Percentiles rank a stretch among this genome's conserved stretches.
phyloP scores from a whole-genome alignment of 2,888 invertebrate species.

The Helicoverpa assulta region DNA sequence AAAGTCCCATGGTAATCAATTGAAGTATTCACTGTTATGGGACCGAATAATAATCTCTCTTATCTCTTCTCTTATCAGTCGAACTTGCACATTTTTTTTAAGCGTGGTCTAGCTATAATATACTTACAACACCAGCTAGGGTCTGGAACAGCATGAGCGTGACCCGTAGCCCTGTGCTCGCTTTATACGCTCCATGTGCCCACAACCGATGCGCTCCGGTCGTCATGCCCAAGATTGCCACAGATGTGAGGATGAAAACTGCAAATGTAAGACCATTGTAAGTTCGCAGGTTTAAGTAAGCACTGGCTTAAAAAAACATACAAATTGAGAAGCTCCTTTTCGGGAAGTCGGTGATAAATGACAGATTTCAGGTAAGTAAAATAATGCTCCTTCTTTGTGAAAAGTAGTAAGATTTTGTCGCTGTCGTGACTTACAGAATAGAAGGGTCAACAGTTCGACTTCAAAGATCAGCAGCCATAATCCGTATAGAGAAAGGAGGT shows the following conservation, averaged over 20 bases:
- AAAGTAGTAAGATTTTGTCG: too few species aligned
- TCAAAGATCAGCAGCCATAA: slow-evolving; percentile 90
- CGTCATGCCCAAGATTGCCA: slow-evolving; percentile 95
- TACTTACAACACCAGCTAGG: slow-evolving; percentile 95
- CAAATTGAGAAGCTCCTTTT: too few species aligned
- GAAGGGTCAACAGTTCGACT: slow-evolving; percentile 91
- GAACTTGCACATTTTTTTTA: neutral
- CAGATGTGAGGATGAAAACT: slow-evolving; percentile 91
- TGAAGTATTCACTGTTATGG: neutral
- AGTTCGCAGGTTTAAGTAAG: neutral
- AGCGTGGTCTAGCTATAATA: neutral
- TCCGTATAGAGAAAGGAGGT: slow-evolving; percentile 92
- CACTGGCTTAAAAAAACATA: too few species aligned
- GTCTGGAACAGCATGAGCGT: slow-evolving; percentile 95
- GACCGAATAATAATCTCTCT: too few species aligned
- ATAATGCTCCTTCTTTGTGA: too few species aligned
- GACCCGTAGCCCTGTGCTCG: slow-evolving; percentile 92
- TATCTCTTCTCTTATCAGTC: too few species aligned
- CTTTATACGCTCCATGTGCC: slow-evolving; percentile 96
- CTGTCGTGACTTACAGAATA: slow-evolving; percentile 91
- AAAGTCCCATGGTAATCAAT: too few species aligned
- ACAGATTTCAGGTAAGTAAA: too few species aligned
- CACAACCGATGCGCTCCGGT: slow-evolving; percentile 98
- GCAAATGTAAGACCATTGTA: slow-evolving; percentile 64
- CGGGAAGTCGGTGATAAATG: too few species aligned